phyloP scores from a whole-genome alignment of 1,140 invertebrate genomes.

The Tribolium castaneum region DNA sequence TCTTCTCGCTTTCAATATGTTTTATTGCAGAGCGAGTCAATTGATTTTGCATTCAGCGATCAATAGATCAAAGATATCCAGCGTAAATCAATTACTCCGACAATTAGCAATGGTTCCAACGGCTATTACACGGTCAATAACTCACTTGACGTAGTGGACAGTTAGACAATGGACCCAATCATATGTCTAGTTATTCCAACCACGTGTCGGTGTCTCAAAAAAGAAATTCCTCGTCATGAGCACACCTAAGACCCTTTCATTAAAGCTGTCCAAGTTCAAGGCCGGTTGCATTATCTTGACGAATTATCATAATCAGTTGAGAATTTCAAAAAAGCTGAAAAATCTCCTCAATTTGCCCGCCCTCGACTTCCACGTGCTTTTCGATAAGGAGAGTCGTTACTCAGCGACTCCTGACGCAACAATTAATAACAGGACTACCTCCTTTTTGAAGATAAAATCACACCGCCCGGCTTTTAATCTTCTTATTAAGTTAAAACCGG shows the following conservation, averaged over 20 bases:
- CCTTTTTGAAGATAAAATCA: conserved; percentile 20
- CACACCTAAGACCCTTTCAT: conserved; percentile 24
- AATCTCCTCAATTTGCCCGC: neutral
- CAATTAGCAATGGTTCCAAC: conserved; percentile 12
- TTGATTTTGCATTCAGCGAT: neutral
- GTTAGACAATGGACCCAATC: conserved; percentile 20
- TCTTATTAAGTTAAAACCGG: conserved; percentile 8
- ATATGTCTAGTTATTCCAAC: conserved; percentile 17
- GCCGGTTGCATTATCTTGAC: neutral
- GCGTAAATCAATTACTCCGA: conserved; percentile 2
- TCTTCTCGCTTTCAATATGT: neutral
- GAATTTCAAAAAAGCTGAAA: neutral
- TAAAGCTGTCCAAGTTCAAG: conserved; percentile 1
- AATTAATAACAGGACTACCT: conserved; percentile 18
- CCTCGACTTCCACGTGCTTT: conserved; percentile 2
- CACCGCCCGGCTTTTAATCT: conserved; percentile 14
- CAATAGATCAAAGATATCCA: neutral
- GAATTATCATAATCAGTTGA: conserved; percentile 3
- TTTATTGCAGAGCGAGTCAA: neutral
- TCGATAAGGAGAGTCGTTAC: conserved; percentile 12
- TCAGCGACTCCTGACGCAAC: conserved; percentile 11
- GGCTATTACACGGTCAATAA: conserved; percentile 15
- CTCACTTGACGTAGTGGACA: conserved; percentile 2
- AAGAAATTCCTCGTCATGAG: conserved; percentile 5
- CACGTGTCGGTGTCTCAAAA: conserved; percentile 16